Conservation (phyloP, 2,888 invertebrate species). For the Drosophila nr. perissopoda region DNA sequence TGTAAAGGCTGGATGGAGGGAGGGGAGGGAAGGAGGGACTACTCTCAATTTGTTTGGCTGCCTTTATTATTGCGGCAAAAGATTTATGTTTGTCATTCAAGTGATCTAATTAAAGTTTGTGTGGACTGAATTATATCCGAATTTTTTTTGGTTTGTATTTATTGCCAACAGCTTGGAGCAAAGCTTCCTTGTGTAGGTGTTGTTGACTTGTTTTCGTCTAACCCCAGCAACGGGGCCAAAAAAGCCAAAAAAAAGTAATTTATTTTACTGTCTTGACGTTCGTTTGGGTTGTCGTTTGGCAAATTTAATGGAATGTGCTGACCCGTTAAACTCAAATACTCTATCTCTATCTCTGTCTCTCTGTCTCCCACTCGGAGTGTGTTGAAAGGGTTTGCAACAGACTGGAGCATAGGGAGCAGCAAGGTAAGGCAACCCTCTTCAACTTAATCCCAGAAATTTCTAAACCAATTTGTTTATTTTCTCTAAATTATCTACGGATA, state of each 20-base stretch:
- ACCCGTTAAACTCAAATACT: slow-evolving; percentile 59
- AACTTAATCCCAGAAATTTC: slow-evolving; percentile 58
- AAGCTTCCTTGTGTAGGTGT: slow-evolving; percentile 38
- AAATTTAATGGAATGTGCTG: slow-evolving; percentile 70
- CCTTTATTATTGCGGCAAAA: slow-evolving; percentile 74
- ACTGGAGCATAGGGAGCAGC: slow-evolving; percentile 17
- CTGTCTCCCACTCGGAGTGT: not conserved
- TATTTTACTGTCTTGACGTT: slow-evolving; percentile 62
- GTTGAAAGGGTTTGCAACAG: slow-evolving; percentile 31
- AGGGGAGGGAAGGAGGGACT: not conserved
- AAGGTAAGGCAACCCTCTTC: slow-evolving; percentile 48
- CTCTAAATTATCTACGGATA: slow-evolving; percentile 5
- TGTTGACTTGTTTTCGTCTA: slow-evolving; percentile 62
- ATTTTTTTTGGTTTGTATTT: not conserved
- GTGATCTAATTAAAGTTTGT: slow-evolving; percentile 78
- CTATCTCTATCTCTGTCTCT: not conserved
- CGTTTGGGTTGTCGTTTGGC: slow-evolving; percentile 35
- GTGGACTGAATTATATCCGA: slow-evolving; percentile 49
- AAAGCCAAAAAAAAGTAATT: slow-evolving; percentile 68
- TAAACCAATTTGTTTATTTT: slow-evolving; percentile 26
- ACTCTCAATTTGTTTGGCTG: slow-evolving; percentile 64
- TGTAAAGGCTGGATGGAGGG: accelerated
- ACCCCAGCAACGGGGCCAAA: slow-evolving; percentile 48
- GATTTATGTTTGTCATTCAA: slow-evolving; percentile 75
- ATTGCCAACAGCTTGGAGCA: slow-evolving; percentile 13